A percentile compares a stretch with the other conserved stretches of the same genome.
Evolutionary conservation across 2,888 invertebrate genomes (phyloP).

Genomic region (Rhorus exstirpatorius): DNA sequence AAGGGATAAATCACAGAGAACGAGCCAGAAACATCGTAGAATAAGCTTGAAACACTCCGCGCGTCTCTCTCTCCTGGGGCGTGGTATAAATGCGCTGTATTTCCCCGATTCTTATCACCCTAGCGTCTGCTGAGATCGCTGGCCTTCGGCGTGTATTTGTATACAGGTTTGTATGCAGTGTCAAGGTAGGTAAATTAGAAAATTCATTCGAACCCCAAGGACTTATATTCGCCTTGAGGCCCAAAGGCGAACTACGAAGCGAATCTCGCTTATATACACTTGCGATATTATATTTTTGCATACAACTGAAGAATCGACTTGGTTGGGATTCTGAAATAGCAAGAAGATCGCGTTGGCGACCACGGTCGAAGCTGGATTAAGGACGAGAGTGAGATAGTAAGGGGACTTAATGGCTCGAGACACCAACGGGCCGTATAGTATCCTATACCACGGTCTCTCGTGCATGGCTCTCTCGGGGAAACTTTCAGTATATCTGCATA

Average conservation of each 20-base stretch:
- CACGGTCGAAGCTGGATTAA: conserved; percentile 57
- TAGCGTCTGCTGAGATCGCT: not conserved
- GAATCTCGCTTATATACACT: not conserved
- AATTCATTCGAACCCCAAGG: conserved; percentile 67
- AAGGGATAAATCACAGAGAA: not conserved
- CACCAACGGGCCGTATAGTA: conserved; percentile 52
- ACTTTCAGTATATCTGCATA: conserved; percentile 14
- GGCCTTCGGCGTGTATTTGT: not conserved
- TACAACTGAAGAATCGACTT: conserved; percentile 32
- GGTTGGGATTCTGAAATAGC: conserved; percentile 5
- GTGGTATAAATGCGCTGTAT: not conserved
- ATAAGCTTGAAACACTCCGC: not conserved
- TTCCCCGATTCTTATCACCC: conserved; percentile 45
- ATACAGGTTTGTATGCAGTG: conserved; percentile 9
- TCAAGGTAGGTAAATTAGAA: conserved; percentile 69
- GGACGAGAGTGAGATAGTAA: conserved; percentile 70
- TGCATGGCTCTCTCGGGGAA: too few species aligned
- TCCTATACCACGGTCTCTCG: conserved; percentile 14
- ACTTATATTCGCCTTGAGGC: conserved; percentile 48
- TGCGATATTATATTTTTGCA: conserved; percentile 13
- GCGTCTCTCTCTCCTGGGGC: not conserved
- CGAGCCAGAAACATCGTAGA: not conserved
- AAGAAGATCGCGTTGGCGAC: conserved; percentile 26
- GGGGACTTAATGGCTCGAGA: conserved; percentile 70
- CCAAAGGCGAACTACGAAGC: conserved; percentile 17